phyloP scores from a whole-genome alignment of 2,888 invertebrate species.

The Stictocephala bisonia region DNA sequence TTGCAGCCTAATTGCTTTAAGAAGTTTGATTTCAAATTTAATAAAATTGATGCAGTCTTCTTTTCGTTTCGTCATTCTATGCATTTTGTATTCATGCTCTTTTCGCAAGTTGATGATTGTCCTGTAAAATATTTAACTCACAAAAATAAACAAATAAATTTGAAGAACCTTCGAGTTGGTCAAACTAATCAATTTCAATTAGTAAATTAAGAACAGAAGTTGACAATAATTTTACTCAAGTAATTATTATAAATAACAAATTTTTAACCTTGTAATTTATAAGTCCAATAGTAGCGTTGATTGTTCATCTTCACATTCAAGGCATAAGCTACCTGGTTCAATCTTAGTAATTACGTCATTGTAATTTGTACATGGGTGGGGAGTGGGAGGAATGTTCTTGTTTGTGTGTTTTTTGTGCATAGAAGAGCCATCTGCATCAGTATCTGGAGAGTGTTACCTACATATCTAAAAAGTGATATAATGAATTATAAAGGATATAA shows the following conservation, averaged over 20 bases:
- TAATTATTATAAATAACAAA: too few species aligned
- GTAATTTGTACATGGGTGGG: too few species aligned
- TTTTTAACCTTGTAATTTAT: too few species aligned
- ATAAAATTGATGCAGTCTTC: slow-evolving; percentile 79
- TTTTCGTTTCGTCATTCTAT: slow-evolving; percentile 74
- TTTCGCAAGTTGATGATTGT: slow-evolving; percentile 76
- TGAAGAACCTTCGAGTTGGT: background rate
- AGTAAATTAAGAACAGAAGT: background rate
- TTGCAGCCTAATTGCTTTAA: slow-evolving; percentile 73
- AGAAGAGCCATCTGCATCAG: too few species aligned
- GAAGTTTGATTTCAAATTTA: slow-evolving; percentile 75
- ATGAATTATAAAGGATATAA: too few species aligned
- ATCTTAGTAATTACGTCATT: too few species aligned
- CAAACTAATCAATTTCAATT: background rate
- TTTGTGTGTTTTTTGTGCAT: too few species aligned
- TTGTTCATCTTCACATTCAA: background rate
- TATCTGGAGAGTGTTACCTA: too few species aligned
- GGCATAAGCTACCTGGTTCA: too few species aligned
- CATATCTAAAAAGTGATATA: too few species aligned
- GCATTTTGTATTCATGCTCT: slow-evolving; percentile 79
- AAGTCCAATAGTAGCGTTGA: background rate
- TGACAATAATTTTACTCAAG: background rate
- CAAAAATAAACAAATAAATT: background rate
- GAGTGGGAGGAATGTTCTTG: too few species aligned
- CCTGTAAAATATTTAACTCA: slow-evolving; percentile 64